phyloP scores from a whole-genome alignment of 1,140 invertebrate genomes.

The Chironomus striatipennis region DNA sequence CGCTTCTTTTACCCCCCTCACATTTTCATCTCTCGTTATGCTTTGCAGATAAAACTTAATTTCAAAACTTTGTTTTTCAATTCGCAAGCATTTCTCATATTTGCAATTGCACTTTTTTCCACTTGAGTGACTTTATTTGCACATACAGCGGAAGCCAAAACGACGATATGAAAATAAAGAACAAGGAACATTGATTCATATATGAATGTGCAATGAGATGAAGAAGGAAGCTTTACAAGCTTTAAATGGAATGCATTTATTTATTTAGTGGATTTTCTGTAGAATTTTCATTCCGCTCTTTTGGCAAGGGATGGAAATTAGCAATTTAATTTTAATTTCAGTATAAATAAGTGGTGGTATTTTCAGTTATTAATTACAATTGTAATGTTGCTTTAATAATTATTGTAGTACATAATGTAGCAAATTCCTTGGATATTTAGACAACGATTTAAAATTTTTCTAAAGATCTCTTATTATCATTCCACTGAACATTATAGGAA shows the following conservation, averaged over 20 bases:
- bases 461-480: too few species aligned
- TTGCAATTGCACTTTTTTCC: not conserved
- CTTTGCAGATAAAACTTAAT: not conserved
- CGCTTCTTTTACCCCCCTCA: too few species aligned
- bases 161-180: not conserved
- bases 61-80: not conserved
- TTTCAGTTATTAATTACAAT: too few species aligned
- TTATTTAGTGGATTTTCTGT: not conserved
- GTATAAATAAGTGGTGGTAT: too few species aligned
- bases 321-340: too few species aligned
- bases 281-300: not conserved
- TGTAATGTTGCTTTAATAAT: too few species aligned
- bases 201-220: not conserved
- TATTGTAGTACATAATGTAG: too few species aligned
- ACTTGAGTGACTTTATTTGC: conserved; percentile 6
- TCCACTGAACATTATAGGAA: too few species aligned
- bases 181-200: not conserved
- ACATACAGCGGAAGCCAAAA: not conserved
- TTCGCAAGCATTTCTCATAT: not conserved
- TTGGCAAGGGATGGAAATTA: not conserved
- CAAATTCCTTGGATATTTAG: too few species aligned
- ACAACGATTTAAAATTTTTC: too few species aligned
- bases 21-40: not conserved
- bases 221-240: not conserved
- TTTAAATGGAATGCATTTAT: not conserved